Percentiles rank a stretch among this genome's conserved stretches.
phyloP scores from a whole-genome alignment of 2,113 vertebrate species.

The Alouatta palliata region DNA sequence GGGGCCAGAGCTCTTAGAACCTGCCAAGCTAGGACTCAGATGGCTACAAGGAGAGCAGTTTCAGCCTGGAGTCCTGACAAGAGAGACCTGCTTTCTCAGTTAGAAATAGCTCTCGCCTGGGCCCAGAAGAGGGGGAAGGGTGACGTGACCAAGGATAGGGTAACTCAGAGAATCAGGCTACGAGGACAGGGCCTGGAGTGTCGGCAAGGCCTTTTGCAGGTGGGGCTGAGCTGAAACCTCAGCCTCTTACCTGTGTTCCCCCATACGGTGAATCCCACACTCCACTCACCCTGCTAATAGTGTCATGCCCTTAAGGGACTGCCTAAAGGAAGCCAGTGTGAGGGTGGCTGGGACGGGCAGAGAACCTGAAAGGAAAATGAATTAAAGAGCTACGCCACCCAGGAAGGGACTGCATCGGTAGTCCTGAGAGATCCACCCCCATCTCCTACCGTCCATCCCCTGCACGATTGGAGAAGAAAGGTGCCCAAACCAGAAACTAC shows the following conservation, averaged over 20 bases:
- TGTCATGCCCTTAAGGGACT: background rate
- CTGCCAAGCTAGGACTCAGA: background rate
- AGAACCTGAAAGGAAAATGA: background rate
- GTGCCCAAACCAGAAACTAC: accelerated
- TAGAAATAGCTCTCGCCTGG: slow-evolving; percentile 10
- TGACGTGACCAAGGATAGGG: background rate
- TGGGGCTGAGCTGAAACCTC: background rate
- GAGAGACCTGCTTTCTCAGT: background rate
- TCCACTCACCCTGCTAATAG: background rate
- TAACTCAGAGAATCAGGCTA: background rate
- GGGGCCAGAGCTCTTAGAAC: background rate
- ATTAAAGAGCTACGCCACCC: background rate
- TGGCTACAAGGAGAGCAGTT: background rate
- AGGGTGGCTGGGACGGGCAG: accelerated
- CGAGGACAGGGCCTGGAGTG: background rate
- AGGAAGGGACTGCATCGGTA: background rate
- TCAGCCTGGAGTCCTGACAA: background rate
- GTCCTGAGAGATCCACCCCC: background rate
- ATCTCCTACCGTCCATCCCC: accelerated
- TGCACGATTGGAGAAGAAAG: background rate
- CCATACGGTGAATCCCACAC: background rate
- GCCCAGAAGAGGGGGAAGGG: background rate
- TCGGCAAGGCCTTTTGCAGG: background rate
- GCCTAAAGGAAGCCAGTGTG: too few relatives aligned
- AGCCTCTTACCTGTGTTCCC: background rate